Percentiles rank a stretch among this genome's conserved stretches.
phyloP scores from a whole-genome alignment of 2,888 invertebrate species.

The Hirudinaria manillensis region DNA sequence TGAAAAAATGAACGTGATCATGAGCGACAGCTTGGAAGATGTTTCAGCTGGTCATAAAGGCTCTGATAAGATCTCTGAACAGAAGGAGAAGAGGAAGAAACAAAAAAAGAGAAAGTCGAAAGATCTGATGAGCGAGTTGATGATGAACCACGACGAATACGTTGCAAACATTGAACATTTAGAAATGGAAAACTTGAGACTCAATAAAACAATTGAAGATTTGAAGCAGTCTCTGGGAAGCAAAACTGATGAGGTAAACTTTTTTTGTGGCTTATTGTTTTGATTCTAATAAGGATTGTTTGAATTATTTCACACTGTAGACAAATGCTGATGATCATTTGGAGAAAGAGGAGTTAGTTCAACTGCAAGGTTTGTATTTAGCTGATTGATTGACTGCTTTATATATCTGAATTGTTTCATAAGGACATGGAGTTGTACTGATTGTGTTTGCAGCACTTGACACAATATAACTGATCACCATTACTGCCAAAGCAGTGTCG shows the following conservation, averaged over 20 bases:
- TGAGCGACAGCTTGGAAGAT: slow-evolving; percentile 8
- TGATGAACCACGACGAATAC: slow-evolving; percentile 22
- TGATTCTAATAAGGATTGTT: no score
- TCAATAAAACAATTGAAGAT: neutral
- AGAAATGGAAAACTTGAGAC: neutral
- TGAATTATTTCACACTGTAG: neutral
- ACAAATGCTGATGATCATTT: no score
- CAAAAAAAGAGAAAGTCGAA: neutral
- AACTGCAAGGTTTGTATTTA: no score
- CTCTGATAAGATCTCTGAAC: neutral
- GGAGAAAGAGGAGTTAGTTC: no score
- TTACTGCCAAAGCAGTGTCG: no score
- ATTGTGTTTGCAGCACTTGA: no score
- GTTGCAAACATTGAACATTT: neutral
- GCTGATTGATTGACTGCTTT: no score
- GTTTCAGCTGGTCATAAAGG: neutral
- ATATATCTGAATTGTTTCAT: no score
- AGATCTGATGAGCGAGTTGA: slow-evolving; percentile 28
- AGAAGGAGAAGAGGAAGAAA: neutral
- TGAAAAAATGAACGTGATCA: neutral
- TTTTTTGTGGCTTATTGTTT: no score
- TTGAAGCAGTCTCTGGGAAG: neutral
- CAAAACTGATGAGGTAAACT: neutral
- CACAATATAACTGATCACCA: no score
- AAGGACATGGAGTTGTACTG: no score